Evolutionary conservation across 2,113 vertebrate species (phyloP), one percentile per base, ranked within the genome.

Genomic region (Mirounga angustirostris): DNA sequence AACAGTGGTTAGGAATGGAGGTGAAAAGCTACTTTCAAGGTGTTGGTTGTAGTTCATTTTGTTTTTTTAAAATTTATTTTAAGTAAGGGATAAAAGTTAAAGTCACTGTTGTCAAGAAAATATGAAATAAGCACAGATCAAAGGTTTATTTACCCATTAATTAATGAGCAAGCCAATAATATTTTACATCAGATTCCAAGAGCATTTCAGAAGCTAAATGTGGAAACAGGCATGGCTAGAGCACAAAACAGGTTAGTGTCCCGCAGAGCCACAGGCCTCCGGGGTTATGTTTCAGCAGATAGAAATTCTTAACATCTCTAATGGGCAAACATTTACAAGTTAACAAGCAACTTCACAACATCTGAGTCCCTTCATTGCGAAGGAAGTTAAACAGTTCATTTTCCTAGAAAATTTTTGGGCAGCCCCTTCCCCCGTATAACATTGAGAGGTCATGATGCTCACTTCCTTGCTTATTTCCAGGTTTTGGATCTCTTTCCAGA

Each of bases 181-280:
- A 36, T 0, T 30, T 19, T 28, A 15, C 12, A 16, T 4, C 50
- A 67, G 46, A 69, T n/a, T 63, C 10, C 18, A 67, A 73, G 21
- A 52, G 15, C 12, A 46, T 52, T 7, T 30, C 58, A 59, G 56
- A 67, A 84, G 56, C 9, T 83, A 28, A 56, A 28, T 7, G 5
- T 13, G 22, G 28, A 18, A 9, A 0, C 3, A 22, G 58, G 2
- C 4, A 5, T 2, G 6, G 18, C 46, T 6, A 0, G 15, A 14
- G 33, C 26, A 18, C 14, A 59, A 28, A 26, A 26, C 14, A 76
- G n/a, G 43, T 30, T 30, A 21, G 36, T 13, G 7, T 46, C 46
- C 33, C 30, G 10, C 21, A 52, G 26, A 73, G 19, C 22, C 43
- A 18, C 10, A 26, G 61, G 69, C 3, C 56, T 58, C 28, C 28